Evolutionary conservation across 2,797 vertebrate species (phyloP).

Genomic region (Melanotaenia pygmaea): DNA sequence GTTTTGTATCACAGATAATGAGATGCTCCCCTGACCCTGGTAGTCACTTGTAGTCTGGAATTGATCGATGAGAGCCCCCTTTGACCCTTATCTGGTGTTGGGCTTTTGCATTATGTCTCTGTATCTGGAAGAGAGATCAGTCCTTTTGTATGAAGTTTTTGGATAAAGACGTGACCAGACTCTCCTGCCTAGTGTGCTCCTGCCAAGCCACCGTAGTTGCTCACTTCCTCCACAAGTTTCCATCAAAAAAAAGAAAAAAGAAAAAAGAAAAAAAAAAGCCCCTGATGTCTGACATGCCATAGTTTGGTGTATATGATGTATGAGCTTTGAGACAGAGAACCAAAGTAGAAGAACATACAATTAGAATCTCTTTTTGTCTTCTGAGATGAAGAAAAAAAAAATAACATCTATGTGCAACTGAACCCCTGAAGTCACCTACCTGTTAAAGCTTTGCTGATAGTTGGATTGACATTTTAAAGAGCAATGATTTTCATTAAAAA

Average conservation of each 20-base stretch:
- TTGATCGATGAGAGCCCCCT: slow-evolving; percentile 73
- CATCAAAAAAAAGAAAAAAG: slow-evolving; percentile 58
- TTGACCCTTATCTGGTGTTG: slow-evolving; percentile 77
- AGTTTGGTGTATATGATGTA: slow-evolving; percentile 58
- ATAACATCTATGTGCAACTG: background rate
- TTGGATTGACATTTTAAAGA: slow-evolving; percentile 19
- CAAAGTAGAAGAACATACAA: slow-evolving; percentile 54
- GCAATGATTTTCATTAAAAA: slow-evolving; percentile 33
- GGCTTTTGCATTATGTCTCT: slow-evolving; percentile 59
- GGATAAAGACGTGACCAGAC: slow-evolving; percentile 78
- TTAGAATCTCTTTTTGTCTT: slow-evolving; percentile 57
- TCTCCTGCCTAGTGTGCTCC: slow-evolving; percentile 61
- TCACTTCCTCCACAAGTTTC: slow-evolving; percentile 77
- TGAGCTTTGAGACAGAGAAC: slow-evolving; percentile 62
- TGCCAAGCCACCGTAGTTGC: slow-evolving; percentile 80
- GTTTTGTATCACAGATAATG: slow-evolving; percentile 76
- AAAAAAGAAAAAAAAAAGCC: slow-evolving; percentile 16
- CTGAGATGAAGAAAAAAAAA: slow-evolving; percentile 28
- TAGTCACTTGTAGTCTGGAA: slow-evolving; percentile 65
- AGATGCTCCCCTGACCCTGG: slow-evolving; percentile 64
- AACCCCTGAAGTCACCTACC: background rate
- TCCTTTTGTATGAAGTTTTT: slow-evolving; percentile 56
- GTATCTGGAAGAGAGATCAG: slow-evolving; percentile 80
- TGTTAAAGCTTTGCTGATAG: background rate
- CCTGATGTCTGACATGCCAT: slow-evolving; percentile 69